Percentiles rank a stretch among this genome's conserved stretches.
phyloP scores from a whole-genome alignment of 2,113 vertebrate genomes.

The Notiomystis cincta region DNA sequence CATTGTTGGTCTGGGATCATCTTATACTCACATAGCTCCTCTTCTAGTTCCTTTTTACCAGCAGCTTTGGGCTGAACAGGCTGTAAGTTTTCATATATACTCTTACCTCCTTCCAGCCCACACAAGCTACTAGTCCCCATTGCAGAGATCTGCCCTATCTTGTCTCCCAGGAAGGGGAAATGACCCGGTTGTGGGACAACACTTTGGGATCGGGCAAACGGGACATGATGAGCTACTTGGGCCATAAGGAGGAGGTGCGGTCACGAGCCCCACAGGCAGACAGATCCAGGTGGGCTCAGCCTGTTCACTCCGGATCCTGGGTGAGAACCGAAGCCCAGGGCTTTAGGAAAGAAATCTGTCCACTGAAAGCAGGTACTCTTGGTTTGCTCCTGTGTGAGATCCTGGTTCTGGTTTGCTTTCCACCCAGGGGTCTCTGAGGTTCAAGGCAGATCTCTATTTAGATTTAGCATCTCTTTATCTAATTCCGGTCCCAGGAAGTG shows the following conservation, averaged over 20 bases:
- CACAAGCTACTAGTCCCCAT: not conserved
- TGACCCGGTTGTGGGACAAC: constrained; percentile 26
- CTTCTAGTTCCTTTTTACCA: not conserved
- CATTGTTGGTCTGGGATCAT: not conserved
- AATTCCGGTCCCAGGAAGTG: not conserved
- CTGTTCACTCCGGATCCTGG: constrained; percentile 6
- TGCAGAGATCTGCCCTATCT: not conserved
- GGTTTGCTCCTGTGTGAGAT: not conserved
- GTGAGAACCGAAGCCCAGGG: constrained; percentile 18
- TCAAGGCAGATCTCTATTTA: not conserved
- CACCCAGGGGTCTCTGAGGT: not conserved
- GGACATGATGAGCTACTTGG: constrained; percentile 50
- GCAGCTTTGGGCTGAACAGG: not conserved
- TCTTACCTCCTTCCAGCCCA: not conserved
- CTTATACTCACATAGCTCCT: not conserved
- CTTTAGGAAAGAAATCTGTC: constrained; percentile 28
- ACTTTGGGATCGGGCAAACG: constrained; percentile 4
- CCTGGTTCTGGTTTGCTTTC: not conserved
- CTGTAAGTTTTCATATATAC: not conserved
- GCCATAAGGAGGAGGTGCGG: constrained; percentile 38
- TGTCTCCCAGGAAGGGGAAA: constrained; percentile 60
- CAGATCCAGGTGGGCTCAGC: constrained; percentile 44
- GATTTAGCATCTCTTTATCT: not conserved
- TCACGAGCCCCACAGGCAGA: not conserved
- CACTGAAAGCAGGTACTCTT: constrained; percentile 40